Evolutionary conservation across 2,797 vertebrate genomes (phyloP), one percentile per base, ranked within the genome.

Genomic region (Sebastes minor): DNA sequence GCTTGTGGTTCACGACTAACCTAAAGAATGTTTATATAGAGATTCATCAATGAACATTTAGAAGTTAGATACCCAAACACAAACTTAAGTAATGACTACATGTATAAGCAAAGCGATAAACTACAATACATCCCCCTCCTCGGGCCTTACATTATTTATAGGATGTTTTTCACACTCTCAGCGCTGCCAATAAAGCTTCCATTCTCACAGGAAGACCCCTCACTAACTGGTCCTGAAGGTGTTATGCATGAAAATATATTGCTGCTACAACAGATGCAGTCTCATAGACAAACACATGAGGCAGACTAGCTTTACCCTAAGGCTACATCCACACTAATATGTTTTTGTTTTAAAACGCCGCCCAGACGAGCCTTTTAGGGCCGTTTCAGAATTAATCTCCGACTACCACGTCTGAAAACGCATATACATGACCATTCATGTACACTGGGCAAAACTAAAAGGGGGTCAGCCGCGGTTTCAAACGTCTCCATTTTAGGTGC

Each of bases 141-240:
- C 8, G 4, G 56, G 64, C 62, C 23, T 74, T 22, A 52, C 55
- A 30, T 84, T 57, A 81, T 83, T 83, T 61, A 71, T 69, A 53
- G 53, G 25, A 28, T 67, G 30, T 53, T 69, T 78, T 74, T 82
- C 28, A 10, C 65, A 71, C 75, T 30, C 35, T 52, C 60, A 52
- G 62, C 30, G 18, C 55, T 66, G 67, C 75, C 80, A 85, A 71
- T 68, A 67, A 70, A 61, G 55, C 22, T 59, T 80, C 16, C 8
- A 56, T 78, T 78, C 61, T 61, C 55, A 2, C 71, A 78, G 28
- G 32, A 76, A 57, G 56, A 75, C 27, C 70, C 32, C 52, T 53
- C 77, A 77, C 28, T 74, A 75, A 61, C 72, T 86, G 53, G 71
- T 80, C 78, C 79, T 81, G 61, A 83, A 86, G 81, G 74, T 87